Base-by-base conservation (phyloP, 1,140 invertebrate genomes). In the Leptinotarsa defecta region DNA sequence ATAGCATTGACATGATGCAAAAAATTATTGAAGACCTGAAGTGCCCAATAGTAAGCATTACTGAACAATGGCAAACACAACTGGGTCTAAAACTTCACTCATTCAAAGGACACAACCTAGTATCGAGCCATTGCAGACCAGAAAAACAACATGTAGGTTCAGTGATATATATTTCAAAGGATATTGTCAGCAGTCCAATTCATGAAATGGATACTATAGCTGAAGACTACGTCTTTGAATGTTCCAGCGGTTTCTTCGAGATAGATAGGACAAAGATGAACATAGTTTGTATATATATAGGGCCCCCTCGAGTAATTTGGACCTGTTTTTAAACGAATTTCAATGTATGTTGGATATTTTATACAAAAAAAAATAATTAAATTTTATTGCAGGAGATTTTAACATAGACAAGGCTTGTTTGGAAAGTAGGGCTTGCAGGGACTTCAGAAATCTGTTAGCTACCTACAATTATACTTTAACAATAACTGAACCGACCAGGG, bases 361-460 rank as follows among this genome's bases (percentile, higher is more conserved):
- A 65, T 24, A 19, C 1, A 65, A 65, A 65, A 65, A 65, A 65
- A 65, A 13, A n/a, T 0, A 5, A 24, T 22, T 24, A 17, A 64
- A 24, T 24, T 64, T 64, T 6, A 64, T 17, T 17, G 63, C 63
- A 65, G 63, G 63, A 15, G 4, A 65, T 65, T 65, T 65, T 65
- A 65, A 65, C 63, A 64, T 64, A 22, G 63, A 64, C 20, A 24
- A 13, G 3, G 3, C 20, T 15, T 65, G 8, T 65, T 3, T 65
- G 13, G 20, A 20, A 24, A 24, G 24, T 27, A 65, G 20, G 1
- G 13, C 63, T 20, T 65, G 63, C 20, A 20, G 20, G 8, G 24
- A 65, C 63, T 65, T 65, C 63, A 65, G 3, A 24, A 65, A 65
- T 24, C 20, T 65, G 63, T 24, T 65, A 65, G 63, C 63, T 27